These are phyloP conservation scores for Oenanthe oenanthe DNA, from an alignment of 2,113 vertebrate species.

Conservation along the genomic window DNA sequence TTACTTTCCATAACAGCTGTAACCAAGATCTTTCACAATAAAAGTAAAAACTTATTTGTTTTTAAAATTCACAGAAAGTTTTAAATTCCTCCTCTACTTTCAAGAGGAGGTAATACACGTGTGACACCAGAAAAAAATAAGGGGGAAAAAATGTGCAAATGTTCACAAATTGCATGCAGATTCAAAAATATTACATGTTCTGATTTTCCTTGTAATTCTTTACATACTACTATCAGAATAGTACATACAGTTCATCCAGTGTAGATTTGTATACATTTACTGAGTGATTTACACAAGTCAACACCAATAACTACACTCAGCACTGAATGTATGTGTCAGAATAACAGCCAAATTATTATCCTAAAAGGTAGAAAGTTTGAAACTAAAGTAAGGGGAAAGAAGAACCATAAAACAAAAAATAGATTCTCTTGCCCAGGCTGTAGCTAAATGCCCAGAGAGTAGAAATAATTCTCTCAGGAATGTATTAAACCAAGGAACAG, in stretches of 20 bases:
- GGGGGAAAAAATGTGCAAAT: not conserved
- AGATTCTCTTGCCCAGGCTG: not conserved
- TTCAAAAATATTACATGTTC: not conserved
- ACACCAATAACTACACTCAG: not conserved
- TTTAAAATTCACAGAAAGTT: not conserved
- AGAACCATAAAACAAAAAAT: not conserved
- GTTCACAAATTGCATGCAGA: not conserved
- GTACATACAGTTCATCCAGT: not conserved
- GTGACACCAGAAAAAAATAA: not conserved
- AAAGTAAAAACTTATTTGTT: not conserved
- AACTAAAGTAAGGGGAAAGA: not conserved
- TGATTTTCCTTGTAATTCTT: not conserved
- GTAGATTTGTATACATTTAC: not conserved
- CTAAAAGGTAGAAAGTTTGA: not conserved
- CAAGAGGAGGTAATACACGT: not conserved
- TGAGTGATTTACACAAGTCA: not conserved
- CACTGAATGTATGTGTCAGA: not conserved
- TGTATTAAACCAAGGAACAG: not conserved
- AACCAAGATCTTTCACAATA: not conserved
- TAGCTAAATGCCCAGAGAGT: not conserved
- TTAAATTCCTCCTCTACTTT: not conserved
- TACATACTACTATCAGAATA: not conserved
- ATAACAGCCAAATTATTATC: not conserved
- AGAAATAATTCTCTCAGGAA: not conserved
- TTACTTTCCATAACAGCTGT: not conserved